Percentiles rank a stretch among this genome's conserved stretches.
Evolutionary conservation across 2,888 invertebrate genomes (phyloP).

Genomic region (Limnephilus marmoratus): DNA sequence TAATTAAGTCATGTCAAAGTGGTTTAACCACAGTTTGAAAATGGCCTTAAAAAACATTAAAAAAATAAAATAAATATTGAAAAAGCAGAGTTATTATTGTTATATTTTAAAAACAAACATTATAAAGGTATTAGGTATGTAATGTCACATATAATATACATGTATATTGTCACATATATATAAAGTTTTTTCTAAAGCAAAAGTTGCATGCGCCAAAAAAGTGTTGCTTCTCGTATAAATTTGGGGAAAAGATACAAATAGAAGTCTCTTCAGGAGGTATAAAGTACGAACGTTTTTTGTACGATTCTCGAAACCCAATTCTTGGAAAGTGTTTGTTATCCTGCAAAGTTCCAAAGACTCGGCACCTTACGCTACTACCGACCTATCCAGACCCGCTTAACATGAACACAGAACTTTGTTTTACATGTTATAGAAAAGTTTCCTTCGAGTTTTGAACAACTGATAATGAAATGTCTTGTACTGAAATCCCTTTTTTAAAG

Average conservation of each 20-base stretch:
- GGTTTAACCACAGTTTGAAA: too few species aligned
- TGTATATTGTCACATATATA: too few species aligned
- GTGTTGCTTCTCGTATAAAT: background rate
- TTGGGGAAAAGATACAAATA: background rate
- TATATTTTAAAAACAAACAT: too few species aligned
- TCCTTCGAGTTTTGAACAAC: constrained; percentile 1
- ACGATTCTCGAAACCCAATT: background rate
- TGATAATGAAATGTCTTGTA: constrained; percentile 35
- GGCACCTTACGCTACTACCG: constrained; percentile 6
- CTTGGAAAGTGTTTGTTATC: constrained; percentile 36
- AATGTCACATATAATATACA: too few species aligned
- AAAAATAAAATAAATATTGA: too few species aligned
- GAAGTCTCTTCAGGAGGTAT: background rate
- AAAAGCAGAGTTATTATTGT: too few species aligned
- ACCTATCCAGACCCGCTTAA: constrained; percentile 17
- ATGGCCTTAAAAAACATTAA: too few species aligned
- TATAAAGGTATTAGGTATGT: too few species aligned
- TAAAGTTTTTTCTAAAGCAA: too few species aligned
- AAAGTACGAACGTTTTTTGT: background rate
- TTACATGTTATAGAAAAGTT: constrained; percentile 36
- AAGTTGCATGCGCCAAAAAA: background rate
- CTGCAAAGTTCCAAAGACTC: constrained; percentile 19
- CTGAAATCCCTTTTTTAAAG: background rate
- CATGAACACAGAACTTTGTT: constrained; percentile 30
- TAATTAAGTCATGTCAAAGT: too few species aligned